Conservation (phyloP, 37 sponge, comb jelly and placozoan genomes). For the Dysidea cf. avara region DNA sequence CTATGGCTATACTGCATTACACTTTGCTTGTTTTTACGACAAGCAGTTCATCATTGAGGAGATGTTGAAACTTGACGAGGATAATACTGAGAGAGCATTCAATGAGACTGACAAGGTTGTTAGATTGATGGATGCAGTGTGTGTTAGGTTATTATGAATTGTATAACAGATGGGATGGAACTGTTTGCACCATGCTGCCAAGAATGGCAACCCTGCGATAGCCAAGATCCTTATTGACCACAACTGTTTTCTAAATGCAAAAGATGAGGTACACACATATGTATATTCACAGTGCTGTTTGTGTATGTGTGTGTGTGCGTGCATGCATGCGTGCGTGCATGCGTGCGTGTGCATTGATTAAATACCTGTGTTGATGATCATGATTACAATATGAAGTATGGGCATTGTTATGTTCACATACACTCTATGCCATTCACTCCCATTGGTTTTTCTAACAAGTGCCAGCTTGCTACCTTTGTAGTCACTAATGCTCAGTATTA, state of each 20-base stretch:
- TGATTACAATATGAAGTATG: too few relatives aligned
- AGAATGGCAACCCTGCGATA: constrained; percentile 56
- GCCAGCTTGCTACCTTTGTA: too few relatives aligned
- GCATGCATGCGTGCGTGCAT: neutral
- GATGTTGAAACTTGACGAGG: constrained; percentile 22
- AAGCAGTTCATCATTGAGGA: constrained; percentile 29
- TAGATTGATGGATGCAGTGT: neutral
- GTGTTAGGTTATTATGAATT: neutral
- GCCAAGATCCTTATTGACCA: constrained; percentile 35
- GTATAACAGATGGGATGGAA: constrained; percentile 63
- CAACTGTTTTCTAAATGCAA: constrained; percentile 12
- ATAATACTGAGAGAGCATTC: constrained; percentile 2
- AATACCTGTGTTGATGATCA: too few relatives aligned
- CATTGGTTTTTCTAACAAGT: too few relatives aligned
- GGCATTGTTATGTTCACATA: too few relatives aligned
- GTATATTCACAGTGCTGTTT: neutral
- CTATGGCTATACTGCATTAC: constrained; percentile 55
- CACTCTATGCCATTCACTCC: too few relatives aligned
- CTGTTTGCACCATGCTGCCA: constrained; percentile 63
- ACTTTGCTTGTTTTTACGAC: constrained; percentile 64
- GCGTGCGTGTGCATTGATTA: neutral
- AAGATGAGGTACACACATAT: constrained; percentile 22
- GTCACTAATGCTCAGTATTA: too few relatives aligned
- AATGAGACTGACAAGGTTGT: constrained; percentile 52
- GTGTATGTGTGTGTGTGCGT: constrained; percentile 10